Evolutionary conservation across 2,797 vertebrate species (phyloP), one percentile per base, ranked within the genome.

Genomic region (Sebastes hubbsi): DNA sequence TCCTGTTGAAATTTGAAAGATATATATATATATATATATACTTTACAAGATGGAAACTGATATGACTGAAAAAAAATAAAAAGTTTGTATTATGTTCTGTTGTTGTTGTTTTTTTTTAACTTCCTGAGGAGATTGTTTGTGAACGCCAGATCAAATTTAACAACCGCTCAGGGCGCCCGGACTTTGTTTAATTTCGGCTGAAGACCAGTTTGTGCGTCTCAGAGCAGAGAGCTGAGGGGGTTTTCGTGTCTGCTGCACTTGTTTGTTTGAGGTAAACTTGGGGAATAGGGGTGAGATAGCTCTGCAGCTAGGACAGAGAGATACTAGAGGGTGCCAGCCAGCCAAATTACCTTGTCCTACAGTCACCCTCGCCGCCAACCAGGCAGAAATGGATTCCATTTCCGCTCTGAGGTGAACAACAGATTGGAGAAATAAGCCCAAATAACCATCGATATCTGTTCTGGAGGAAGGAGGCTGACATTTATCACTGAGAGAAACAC

Each of bases 281-380:
- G 69, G 82, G 86, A 90, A 93, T 87, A 59, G 77, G 72, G 64
- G 75, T 18, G 84, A 85, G 84, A 92, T 78, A 71, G 71, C 83
- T 86, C 72, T 70, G 79, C 80, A 78, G 81, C 85, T 85, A 81
- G 84, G 89, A 89, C 88, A 81, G 71, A 75, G 78, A 87, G 88
- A 87, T 86, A 85, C 80, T 60, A 52, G 82, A 69, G 64, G 72
- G 82, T 87, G 83, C 88, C 88, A 88, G 83, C 22, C 78, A 60
- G 89, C 91, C 84, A 90, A 91, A 94, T 94, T 89, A 89, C 90
- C 83, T 89, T 67, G 88, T 94, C 91, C 91, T 83, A 75, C 89
- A 80, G 86, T 84, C 87, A 72, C 67, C 80, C 77, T 85, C 72
- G 8, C 87, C 78, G 82, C 86, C 91, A 88, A 81, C 85, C 87